These are phyloP conservation scores for Lindbergichthys nudifrons DNA, from an alignment of 2,797 vertebrate species.

Conservation along the genomic window DNA sequence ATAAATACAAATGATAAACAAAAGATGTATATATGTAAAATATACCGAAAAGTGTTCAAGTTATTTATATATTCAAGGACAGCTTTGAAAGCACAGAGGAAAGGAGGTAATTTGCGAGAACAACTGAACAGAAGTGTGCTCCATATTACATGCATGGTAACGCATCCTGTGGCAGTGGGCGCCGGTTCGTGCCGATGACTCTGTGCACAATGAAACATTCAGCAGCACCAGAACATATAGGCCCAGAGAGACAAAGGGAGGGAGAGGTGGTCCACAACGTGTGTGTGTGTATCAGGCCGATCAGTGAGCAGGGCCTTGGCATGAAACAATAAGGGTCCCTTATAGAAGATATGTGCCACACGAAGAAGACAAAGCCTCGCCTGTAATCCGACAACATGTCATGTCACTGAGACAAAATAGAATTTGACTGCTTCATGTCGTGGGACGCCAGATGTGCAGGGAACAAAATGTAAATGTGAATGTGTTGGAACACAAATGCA, in stretches of 20 bases:
- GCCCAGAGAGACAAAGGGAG: conserved; percentile 56
- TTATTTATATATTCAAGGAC: conserved; percentile 5
- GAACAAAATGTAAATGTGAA: conserved; percentile 59
- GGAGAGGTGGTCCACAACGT: conserved; percentile 46
- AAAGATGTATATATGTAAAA: background rate
- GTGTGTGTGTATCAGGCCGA: conserved; percentile 52
- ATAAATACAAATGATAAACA: background rate
- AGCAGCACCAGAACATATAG: conserved; percentile 56
- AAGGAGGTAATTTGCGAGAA: conserved; percentile 27
- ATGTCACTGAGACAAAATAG: conserved; percentile 54
- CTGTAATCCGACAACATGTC: conserved; percentile 65
- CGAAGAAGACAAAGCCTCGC: conserved; percentile 65
- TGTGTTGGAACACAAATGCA: conserved; percentile 30
- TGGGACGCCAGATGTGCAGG: conserved; percentile 68
- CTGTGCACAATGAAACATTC: conserved; percentile 68
- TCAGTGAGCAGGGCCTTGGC: conserved; percentile 52
- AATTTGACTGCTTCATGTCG: conserved; percentile 47
- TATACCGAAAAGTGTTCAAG: background rate
- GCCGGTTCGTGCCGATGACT: conserved; percentile 56
- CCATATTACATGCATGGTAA: conserved; percentile 28
- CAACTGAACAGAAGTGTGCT: conserved; percentile 22
- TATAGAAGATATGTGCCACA: conserved; percentile 58
- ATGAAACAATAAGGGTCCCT: conserved; percentile 69
- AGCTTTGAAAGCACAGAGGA: conserved; percentile 40
- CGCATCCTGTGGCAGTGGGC: conserved; percentile 59